Base-by-base conservation (phyloP, 2,888 invertebrate genomes). In the Sinotaia quadrata region DNA sequence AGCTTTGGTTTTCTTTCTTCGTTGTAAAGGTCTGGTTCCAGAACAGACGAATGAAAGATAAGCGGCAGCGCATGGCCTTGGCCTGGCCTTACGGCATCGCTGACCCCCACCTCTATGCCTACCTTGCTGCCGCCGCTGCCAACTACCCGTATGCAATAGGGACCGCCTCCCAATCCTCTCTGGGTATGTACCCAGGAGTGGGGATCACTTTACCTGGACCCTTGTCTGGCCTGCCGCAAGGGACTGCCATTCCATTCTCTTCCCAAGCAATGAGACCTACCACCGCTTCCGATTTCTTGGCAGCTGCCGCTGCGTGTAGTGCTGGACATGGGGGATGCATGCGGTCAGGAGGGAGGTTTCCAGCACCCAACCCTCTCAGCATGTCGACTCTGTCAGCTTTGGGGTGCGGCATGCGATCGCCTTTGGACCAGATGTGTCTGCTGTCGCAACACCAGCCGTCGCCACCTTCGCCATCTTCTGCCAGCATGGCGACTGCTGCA, bases 11-110 rank as follows among this genome's bases (percentile, higher is more conserved):
- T 41, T n/a, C n/a, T 41, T 12, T 27, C 24, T 15, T 18, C 24
- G 27, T 12, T 7, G 0, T n/a, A 15, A 75, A 87, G 87, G 85
- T 87, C 29, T 99, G 98, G 98, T 99, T 99, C 88, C 97, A 97
- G 91, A 97, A 97, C 88, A 91, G 97, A 41, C 91, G 97, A 58
- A 97, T 97, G 96, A 97, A 99, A 87, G 98, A 99, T 90, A 99
- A 99, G 84, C 92, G 98, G 0, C 98, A 99, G 87, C 91, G 96
- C 21, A 93, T 97, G 88, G 95, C 97, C 0, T 92, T 98, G 77
- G 94, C 95, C 0, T 98, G 98, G 97, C 97, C 98, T 0, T 96
- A 96, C 89, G 83, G 82, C 24, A 80, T 83, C 21, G 80, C 95
- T 0, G 97, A 98, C 84, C 97, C 97, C 0, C 93, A 95, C 0